Evolutionary conservation across 2,113 vertebrate genomes (phyloP), one percentile per base, ranked within the genome.

Genomic region (Rhinolophus sinicus): DNA sequence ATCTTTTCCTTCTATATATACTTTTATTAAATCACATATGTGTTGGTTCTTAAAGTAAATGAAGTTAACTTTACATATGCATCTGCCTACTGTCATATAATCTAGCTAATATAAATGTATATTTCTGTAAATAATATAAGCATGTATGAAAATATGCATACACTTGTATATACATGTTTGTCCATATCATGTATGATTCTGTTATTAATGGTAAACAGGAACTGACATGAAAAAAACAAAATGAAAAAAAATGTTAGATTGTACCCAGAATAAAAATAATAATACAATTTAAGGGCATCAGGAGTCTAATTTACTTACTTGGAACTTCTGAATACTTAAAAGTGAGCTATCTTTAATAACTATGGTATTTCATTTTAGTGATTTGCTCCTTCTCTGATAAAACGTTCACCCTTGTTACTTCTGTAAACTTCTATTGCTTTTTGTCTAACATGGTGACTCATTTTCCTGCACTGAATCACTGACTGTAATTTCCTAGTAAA

Each of bases 401-500:
- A 62, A 70, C 47, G 88, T 65, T 72, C 30, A 35, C 65, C 38
- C 18, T 75, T 73, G 70, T 78, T 72, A 65, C 18, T 33, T 64
- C 62, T 58, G 18, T n/a, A 24, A 70, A 62, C 11, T 56, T 86
- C 3, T 56, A 5, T n/a, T 93, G 38, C 24, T 62, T 64, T 81
- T 81, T 81, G 80, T 52, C 69, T 89, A 56, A 72, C 22, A 35
- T 6, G 38, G 33, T 64, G 75, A 60, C 58, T 89, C 52, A 52
- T 52, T 60, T 50, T 65, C 30, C 44, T 69, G 21, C 28, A 35
- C 54, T 30, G 54, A 77, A 44, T 82, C 67, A 56, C 28, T 86
- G 67, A 67, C 62, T 78, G 40, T 73, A 50, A 88, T 77, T 90
- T 90, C n/a, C 60, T 92, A 40, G 38, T 94, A 56, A 84, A 84